Evolutionary conservation across 1,140 invertebrate species (phyloP), one percentile per base, ranked within the genome.

Genomic region (Telenomus remus): DNA sequence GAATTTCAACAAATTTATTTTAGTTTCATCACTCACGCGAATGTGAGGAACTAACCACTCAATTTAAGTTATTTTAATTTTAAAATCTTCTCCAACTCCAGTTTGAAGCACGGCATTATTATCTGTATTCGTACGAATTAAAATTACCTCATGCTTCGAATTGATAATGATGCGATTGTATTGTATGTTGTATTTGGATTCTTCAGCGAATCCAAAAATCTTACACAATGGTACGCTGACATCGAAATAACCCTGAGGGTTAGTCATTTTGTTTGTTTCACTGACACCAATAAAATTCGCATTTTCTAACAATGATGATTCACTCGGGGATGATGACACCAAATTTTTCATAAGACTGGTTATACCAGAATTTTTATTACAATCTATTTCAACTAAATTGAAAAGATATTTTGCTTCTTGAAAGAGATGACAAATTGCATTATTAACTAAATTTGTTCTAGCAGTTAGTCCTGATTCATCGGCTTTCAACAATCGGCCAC

Each of bases 351-450:
- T 39, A 2, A 9, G 2, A 39, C 37, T 39, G 3, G 37, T 39
- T 4, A 39, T 11, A 39, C 37, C 37, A 4, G n/a, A 2, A n/a
- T 39, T 39, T 9, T 39, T n/a, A n/a, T 39, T 39, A 39, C 37
- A n/a, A 39, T 39, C 37, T 4, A 39, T 39, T n/a, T 39, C 9
- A 39, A 4, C 37, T 11, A 34, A 78, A 50, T 80, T 79, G 0
- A 85, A 9, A 66, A 83, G 78, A 46, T 82, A 84, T 1, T 76
- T 51, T 3, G 80, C 70, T 65, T 81, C 70, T 12, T 78, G 64
- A 71, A 84, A 81, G n/a, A 84, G 48, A 73, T 78, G 80, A 53
- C 57, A 56, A 33, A 63, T 54, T 1, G 51, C 59, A 48, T 71
- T 61, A n/a, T 55, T 63, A 8, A 56, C 46, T 16, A 56, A 37